Conservation (phyloP, 1,140 invertebrate species). For the Drosophila carrolli region DNA sequence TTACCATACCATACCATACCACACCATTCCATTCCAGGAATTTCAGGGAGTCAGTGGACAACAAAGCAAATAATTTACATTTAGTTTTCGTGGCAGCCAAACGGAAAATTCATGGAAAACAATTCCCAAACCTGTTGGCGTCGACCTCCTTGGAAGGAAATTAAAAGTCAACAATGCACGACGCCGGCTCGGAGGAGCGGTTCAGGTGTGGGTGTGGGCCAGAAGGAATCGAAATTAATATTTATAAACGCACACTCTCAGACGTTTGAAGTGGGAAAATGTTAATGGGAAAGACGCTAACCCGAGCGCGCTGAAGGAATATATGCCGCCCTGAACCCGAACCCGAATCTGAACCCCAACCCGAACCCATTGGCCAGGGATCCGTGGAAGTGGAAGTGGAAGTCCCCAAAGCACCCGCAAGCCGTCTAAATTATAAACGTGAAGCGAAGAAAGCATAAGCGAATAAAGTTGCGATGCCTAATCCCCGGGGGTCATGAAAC, state of each 20-base stretch:
- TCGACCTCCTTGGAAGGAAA: conserved; percentile 54
- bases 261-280: conserved; percentile 38
- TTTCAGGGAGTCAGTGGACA: conserved; percentile 12
- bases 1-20: conserved; percentile 24
- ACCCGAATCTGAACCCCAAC: not conserved
- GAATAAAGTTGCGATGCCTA: conserved; percentile 55
- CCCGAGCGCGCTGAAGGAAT: conserved; percentile 17
- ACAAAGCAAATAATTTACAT: conserved; percentile 67
- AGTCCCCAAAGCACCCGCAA: conserved; percentile 54
- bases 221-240: conserved; percentile 71
- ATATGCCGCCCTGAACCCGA: not conserved
- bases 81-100: conserved; percentile 63
- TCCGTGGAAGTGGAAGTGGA: conserved; percentile 2
- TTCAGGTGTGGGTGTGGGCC: not conserved
- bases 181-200: conserved; percentile 12
- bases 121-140: conserved; percentile 66
- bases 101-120: conserved; percentile 57
- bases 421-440: conserved; percentile 71
- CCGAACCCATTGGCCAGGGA: conserved; percentile 16
- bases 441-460: conserved; percentile 61
- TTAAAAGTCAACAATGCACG: conserved; percentile 75
- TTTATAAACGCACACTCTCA: conserved; percentile 70
- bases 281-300: conserved; percentile 41
- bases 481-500: conserved; percentile 47
- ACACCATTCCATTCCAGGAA: not conserved